Evolutionary conservation across 2,888 invertebrate species (phyloP).

Genomic region (Ennomos quercinarius): DNA sequence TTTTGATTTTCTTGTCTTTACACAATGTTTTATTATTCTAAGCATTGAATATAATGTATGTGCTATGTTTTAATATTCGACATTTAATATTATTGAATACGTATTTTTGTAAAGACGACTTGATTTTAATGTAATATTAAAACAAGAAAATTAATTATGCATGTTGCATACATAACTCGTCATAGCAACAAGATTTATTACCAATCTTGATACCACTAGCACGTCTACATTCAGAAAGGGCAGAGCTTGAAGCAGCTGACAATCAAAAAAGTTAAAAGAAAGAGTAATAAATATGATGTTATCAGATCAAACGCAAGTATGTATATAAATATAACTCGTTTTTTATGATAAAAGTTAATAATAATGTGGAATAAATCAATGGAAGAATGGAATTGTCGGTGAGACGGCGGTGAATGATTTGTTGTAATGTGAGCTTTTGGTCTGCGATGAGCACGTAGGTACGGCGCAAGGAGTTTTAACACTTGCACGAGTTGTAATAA

Average conservation of each 20-base stretch:
- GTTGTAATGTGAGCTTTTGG: constrained; percentile 78
- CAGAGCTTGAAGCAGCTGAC: constrained; percentile 37
- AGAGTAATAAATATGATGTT: constrained; percentile 40
- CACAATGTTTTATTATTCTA: too few relatives aligned
- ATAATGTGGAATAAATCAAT: constrained; percentile 84
- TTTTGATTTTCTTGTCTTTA: too few relatives aligned
- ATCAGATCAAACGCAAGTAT: constrained; percentile 34
- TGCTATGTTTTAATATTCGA: too few relatives aligned
- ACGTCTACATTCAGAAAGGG: constrained; percentile 30
- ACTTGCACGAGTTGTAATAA: constrained; percentile 44
- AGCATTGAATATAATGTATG: too few relatives aligned
- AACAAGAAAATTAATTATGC: constrained; percentile 15
- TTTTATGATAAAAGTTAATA: constrained; percentile 77
- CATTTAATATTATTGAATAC: too few relatives aligned
- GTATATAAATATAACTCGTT: constrained; percentile 45
- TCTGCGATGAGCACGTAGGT: constrained; percentile 49
- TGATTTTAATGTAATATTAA: constrained; percentile 6
- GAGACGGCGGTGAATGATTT: constrained; percentile 81
- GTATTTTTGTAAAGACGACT: too few relatives aligned
- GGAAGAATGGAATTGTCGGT: constrained; percentile 81
- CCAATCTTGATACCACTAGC: constrained; percentile 29
- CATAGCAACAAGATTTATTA: constrained; percentile 19
- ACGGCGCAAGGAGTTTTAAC: constrained; percentile 52
- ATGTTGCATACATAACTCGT: constrained; percentile 13
- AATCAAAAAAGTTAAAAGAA: constrained; percentile 38